Base-by-base conservation (phyloP, 2,113 vertebrate genomes). In the Carollia perspicillata region DNA sequence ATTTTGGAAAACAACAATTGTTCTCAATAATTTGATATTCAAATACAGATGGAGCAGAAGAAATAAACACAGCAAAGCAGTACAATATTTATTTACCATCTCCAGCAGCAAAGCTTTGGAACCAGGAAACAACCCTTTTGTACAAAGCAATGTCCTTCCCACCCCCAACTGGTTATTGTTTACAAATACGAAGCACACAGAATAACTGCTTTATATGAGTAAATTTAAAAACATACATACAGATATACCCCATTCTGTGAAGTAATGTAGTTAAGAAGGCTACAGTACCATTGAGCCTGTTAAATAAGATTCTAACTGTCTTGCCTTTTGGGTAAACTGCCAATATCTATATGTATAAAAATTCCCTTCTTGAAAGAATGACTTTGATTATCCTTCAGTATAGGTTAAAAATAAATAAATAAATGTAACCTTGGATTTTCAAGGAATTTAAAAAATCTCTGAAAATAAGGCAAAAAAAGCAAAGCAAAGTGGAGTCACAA, bases 11-110 rank as follows among this genome's bases (percentile, higher is more conserved):
- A 22, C 68, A 95, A 55, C 13, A 66, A 72, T 78, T 96, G 93
- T 94, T 92, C 84, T 95, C 40, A 97, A 93, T 23, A 96, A 94
- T 69, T 93, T 96, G 94, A 94, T 88, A 95, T 68, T 49, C 33
- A 94, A 93, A 95, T 88, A 96, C 49, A 96, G 65, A 83, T 22
- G 94, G 66, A 96, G 12, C 66, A 95, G 40, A 94, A 96, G 77
- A 92, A 58, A 97, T 77, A 74, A 93, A 90, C 85, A 92, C 80
- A 94, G 84, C 83, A 95, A 86, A 95, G 85, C 85, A 94, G 71
- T 92, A 97, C 94, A 95, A 69, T 88, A 95, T 96, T 97, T 92
- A 96, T 95, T 97, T 95, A 91, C 63, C n/a, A 85, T 87, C 37
- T 95, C 96, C 74, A 97, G 93, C 71, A 94, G 91, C 91, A 97